Conservation (phyloP, 2,797 vertebrate species). For the Alca torda region DNA sequence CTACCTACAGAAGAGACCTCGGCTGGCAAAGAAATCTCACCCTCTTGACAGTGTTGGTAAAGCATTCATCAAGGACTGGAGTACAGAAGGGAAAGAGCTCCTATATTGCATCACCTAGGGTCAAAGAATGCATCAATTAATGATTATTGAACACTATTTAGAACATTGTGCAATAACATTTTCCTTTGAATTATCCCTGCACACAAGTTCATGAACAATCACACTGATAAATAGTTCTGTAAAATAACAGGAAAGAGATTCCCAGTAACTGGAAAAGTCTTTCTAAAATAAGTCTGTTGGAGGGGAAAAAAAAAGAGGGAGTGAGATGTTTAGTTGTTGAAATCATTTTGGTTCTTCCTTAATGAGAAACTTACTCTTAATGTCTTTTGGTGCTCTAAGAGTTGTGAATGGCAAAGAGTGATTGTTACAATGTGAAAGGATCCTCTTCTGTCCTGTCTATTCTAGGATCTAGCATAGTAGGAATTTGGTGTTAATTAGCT, state of each 20-base stretch:
- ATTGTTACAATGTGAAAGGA: not conserved
- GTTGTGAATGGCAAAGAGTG: not conserved
- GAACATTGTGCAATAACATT: not conserved
- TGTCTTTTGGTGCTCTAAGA: not conserved
- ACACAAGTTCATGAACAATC: not conserved
- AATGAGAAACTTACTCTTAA: not conserved
- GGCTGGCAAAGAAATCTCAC: not conserved
- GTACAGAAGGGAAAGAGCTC: not conserved
- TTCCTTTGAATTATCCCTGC: not conserved
- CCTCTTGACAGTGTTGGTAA: not conserved
- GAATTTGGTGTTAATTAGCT: not conserved
- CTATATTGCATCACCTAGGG: not conserved
- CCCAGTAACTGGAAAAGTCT: not conserved
- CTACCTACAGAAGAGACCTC: not conserved
- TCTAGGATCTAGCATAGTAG: not conserved
- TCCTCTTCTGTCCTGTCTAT: not conserved
- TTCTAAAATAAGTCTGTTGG: not conserved
- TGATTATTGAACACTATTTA: not conserved
- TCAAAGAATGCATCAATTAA: not conserved
- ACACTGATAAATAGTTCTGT: not conserved
- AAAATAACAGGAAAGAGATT: not conserved
- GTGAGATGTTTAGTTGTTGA: not conserved
- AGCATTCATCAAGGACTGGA: not conserved
- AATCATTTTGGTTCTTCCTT: not conserved
- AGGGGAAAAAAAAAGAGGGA: rapidly evolving